A percentile compares a stretch with the other conserved stretches of the same genome.
phyloP scores from a whole-genome alignment of 1,140 invertebrate species.

The Conus ventricosus region DNA sequence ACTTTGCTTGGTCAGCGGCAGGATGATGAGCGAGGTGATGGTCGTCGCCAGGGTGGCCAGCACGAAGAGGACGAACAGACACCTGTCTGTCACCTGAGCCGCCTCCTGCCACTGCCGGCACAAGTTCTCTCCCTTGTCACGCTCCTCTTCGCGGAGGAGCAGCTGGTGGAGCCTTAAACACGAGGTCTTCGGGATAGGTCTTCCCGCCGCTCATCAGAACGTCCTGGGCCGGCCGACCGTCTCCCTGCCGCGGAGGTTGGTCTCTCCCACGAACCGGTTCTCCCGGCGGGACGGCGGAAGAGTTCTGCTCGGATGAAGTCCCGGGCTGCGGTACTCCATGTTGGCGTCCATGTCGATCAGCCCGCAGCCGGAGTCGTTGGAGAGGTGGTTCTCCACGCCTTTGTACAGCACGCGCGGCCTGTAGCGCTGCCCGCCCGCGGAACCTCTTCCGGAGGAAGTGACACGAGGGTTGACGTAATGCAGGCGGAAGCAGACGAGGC shows the following conservation, averaged over 20 bases:
- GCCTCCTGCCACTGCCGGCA: slow-evolving; percentile 94
- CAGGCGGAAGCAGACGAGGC: slow-evolving; percentile 51
- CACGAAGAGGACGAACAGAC: slow-evolving; percentile 98
- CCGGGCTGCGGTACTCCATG: not conserved
- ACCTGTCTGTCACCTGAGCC: slow-evolving; percentile 98
- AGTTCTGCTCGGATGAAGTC: slow-evolving; percentile 20
- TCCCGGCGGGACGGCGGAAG: slow-evolving; percentile 38
- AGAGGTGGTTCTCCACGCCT: slow-evolving; percentile 42
- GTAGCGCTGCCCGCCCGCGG: not conserved
- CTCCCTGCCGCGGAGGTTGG: not conserved
- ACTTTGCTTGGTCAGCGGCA: slow-evolving; percentile 80
- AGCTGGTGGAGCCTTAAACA: slow-evolving; percentile 51
- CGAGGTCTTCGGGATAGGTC: slow-evolving; percentile 46
- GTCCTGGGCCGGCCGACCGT: not conserved
- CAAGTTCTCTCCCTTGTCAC: slow-evolving; percentile 43
- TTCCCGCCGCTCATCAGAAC: not conserved
- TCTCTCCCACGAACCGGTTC: not conserved
- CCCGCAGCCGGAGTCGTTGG: slow-evolving; percentile 59
- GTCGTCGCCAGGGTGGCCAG: slow-evolving; percentile 94
- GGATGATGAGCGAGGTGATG: slow-evolving; percentile 97
- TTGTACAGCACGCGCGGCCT: slow-evolving; percentile 30
- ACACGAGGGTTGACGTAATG: slow-evolving; percentile 45
- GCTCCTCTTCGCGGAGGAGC: slow-evolving; percentile 53
- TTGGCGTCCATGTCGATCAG: slow-evolving; percentile 51
- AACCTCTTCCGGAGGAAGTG: slow-evolving; percentile 18